Percentiles rank a stretch among this genome's conserved stretches.
phyloP scores from a whole-genome alignment of 23 tunicate species.

The Pegea sp. region DNA sequence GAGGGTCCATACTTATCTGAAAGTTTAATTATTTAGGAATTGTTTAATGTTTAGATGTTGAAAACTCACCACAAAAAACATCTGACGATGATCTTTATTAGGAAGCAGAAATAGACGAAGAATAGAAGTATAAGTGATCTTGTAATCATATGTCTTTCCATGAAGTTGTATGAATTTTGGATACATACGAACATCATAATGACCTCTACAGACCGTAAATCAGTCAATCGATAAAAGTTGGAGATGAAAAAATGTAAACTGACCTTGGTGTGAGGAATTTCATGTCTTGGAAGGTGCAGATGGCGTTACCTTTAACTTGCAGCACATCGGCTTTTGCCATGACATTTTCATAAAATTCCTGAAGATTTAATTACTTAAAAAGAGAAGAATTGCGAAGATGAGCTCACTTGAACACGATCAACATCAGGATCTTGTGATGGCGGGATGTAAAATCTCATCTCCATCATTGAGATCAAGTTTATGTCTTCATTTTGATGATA shows the following conservation, averaged over 20 bases:
- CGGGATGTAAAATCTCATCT: slow-evolving; percentile 87
- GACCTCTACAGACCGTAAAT: slow-evolving; percentile 37
- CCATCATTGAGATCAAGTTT: slow-evolving; percentile 61
- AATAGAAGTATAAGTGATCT: slow-evolving; percentile 92
- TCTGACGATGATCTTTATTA: slow-evolving; percentile 90
- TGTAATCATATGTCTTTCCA: slow-evolving; percentile 94
- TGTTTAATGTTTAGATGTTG: no score
- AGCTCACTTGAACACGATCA: slow-evolving; percentile 55
- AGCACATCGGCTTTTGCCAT: slow-evolving; percentile 87
- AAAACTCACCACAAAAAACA: slow-evolving; percentile 88
- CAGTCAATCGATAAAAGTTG: neutral
- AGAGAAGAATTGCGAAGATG: neutral
- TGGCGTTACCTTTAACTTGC: slow-evolving; percentile 91
- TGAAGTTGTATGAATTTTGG: slow-evolving; percentile 94
- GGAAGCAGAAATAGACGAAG: slow-evolving; percentile 79
- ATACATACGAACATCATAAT: slow-evolving; percentile 87
- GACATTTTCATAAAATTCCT: slow-evolving; percentile 79
- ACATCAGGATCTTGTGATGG: slow-evolving; percentile 56
- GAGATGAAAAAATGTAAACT: neutral
- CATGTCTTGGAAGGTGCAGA: slow-evolving; percentile 63
- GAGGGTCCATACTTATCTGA: slow-evolving; percentile 93
- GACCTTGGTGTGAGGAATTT: slow-evolving; percentile 97
- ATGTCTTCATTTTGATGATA: slow-evolving; percentile 95
- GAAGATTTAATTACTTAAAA: neutral
- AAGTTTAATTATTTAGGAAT: neutral